Evolutionary conservation across 2,797 vertebrate genomes (phyloP).

Genomic region (Halcyon chelicuti): DNA sequence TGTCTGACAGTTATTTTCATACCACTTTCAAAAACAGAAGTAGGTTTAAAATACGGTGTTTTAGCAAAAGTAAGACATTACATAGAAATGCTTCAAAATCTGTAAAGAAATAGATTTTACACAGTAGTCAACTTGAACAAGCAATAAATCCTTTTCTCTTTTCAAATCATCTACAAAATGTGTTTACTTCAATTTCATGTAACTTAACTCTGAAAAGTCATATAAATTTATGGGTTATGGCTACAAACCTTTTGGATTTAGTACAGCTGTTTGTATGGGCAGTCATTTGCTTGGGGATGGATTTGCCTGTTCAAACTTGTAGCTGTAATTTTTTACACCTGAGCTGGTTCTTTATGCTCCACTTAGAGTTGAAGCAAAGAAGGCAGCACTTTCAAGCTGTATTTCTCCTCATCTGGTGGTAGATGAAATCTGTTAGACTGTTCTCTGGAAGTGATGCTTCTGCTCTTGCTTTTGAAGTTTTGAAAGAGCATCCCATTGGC

Average conservation of each 20-base stretch:
- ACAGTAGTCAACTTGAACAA: background rate
- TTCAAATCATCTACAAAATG: background rate
- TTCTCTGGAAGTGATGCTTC: background rate
- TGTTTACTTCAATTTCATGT: background rate
- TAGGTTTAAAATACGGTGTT: background rate
- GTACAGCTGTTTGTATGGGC: accelerated
- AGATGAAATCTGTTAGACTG: background rate
- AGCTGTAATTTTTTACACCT: background rate
- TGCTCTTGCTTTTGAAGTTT: background rate
- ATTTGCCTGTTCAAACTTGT: background rate
- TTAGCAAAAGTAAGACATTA: background rate
- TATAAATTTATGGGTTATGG: background rate
- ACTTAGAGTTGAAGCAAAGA: background rate
- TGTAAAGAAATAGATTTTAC: background rate
- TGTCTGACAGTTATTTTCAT: background rate
- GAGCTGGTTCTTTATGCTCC: background rate
- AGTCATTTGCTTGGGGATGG: background rate
- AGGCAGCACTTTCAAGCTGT: background rate
- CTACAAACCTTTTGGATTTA: background rate
- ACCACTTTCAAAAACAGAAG: background rate
- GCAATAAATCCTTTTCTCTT: background rate
- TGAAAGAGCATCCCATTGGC: background rate
- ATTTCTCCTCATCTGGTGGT: background rate
- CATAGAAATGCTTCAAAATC: background rate
- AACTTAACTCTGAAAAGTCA: background rate